These are phyloP conservation scores for Rousettus leschenaultii DNA, from an alignment of 2,113 vertebrate species.

Conservation along the genomic window DNA sequence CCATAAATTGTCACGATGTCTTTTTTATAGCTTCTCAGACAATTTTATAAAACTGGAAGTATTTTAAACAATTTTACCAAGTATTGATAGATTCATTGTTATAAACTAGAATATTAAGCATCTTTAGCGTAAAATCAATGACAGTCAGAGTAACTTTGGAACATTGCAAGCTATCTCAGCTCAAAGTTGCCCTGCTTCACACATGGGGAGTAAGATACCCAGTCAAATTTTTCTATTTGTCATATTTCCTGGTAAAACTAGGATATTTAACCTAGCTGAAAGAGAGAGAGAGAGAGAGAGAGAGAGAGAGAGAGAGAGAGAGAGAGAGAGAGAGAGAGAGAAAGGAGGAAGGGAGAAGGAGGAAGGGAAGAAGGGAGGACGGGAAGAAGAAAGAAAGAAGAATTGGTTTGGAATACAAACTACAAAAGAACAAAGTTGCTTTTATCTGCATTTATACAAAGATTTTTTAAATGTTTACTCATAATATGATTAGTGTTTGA, in stretches of 20 bases:
- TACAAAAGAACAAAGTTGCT: constrained; percentile 81
- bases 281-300: no score
- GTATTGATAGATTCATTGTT: constrained; percentile 53
- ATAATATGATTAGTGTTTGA: constrained; percentile 83
- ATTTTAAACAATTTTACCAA: constrained; percentile 28
- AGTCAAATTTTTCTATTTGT: constrained; percentile 78
- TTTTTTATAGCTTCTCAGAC: neutral
- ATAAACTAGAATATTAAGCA: constrained; percentile 22
- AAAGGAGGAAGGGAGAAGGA: neutral
- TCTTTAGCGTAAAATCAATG: constrained; percentile 64
- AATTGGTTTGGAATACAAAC: constrained; percentile 78
- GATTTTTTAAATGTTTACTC: constrained; percentile 84
- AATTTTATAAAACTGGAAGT: constrained; percentile 49
- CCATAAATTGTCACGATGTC: neutral
- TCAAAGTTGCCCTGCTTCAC: constrained; percentile 65
- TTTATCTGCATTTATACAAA: constrained; percentile 80
- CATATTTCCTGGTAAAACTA: constrained; percentile 79
- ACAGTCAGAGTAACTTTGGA: constrained; percentile 50
- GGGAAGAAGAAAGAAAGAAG: neutral
- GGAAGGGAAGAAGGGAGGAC: no score
- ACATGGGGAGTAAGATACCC: constrained; percentile 66
- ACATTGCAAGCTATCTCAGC: constrained; percentile 53
- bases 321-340: neutral
- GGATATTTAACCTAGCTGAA: constrained; percentile 70
- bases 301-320: no score